These are phyloP conservation scores for Habrosyne pyritoides DNA, from an alignment of 2,888 invertebrate species.

Conservation along the genomic window DNA sequence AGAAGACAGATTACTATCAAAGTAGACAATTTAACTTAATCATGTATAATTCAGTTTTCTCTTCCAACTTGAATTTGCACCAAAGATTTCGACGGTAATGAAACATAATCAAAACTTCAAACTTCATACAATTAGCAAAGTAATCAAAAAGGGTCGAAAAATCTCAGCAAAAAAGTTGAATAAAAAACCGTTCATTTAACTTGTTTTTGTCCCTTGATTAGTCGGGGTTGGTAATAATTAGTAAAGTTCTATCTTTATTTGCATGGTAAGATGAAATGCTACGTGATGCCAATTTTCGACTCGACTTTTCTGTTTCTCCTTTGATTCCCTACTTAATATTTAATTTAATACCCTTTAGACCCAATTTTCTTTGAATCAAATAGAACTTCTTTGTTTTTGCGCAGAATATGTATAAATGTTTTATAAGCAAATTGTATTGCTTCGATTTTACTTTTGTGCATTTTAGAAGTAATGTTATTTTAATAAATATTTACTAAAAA, in stretches of 20 bases:
- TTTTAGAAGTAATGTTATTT: no score
- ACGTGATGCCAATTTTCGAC: slow-evolving; percentile 1
- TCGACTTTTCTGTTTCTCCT: background rate
- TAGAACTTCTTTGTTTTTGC: background rate
- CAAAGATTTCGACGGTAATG: background rate
- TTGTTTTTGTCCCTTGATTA: slow-evolving; percentile 5
- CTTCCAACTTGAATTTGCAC: background rate
- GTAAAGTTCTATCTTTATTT: background rate
- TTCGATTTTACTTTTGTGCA: no score
- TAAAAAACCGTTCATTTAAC: background rate
- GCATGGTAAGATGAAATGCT: background rate
- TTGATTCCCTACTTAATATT: background rate
- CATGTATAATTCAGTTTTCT: no score
- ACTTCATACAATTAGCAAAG: background rate
- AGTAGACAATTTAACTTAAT: no score
- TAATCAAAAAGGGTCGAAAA: background rate
- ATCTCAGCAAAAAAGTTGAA: background rate
- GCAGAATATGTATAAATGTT: no score
- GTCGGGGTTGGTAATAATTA: slow-evolving; percentile 2
- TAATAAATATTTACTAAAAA: no score
- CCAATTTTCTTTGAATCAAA: background rate
- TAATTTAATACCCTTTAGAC: background rate
- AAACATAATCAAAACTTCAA: background rate
- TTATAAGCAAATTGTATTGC: no score
- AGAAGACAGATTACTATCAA: no score